A percentile compares a stretch with the other conserved stretches of the same genome.
phyloP scores from a whole-genome alignment of 2,113 vertebrate species.

The Coreoperca whiteheadi region DNA sequence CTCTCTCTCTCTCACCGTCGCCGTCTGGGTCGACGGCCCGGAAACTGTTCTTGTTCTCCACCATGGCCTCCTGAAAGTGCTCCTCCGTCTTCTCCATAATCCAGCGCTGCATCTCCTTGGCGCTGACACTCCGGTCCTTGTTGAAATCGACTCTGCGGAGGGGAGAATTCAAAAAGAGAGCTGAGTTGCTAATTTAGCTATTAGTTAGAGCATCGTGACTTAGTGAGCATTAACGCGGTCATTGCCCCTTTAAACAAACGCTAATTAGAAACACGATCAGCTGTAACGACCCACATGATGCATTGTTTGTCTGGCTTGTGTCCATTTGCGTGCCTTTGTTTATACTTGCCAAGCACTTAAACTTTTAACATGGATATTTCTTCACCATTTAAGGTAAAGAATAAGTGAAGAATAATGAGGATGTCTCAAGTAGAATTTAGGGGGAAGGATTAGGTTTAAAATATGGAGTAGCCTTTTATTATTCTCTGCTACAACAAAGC shows the following conservation, averaged over 20 bases:
- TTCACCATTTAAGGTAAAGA: slow-evolving; percentile 29
- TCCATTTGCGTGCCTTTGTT: not conserved
- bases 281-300: not conserved
- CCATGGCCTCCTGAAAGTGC: slow-evolving; percentile 93
- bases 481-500: not conserved
- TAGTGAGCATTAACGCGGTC: not conserved
- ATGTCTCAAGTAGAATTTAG: not conserved
- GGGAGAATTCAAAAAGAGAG: not conserved
- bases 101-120: slow-evolving; percentile 96
- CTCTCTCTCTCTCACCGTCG: slow-evolving; percentile 85
- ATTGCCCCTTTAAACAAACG: not conserved
- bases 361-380: not conserved
- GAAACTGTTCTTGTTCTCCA: slow-evolving; percentile 94
- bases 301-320: not conserved
- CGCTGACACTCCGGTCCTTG: slow-evolving; percentile 89
- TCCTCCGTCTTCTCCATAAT: slow-evolving; percentile 97
- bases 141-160: slow-evolving; percentile 90
- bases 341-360: not conserved
- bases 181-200: not conserved
- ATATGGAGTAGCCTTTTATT: not conserved
- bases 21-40: slow-evolving; percentile 92
- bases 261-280: not conserved
- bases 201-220: too few species aligned
- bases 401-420: not conserved
- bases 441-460: not conserved